Base-by-base conservation (phyloP, 2,113 vertebrate species). In the Hipposideros armiger region DNA sequence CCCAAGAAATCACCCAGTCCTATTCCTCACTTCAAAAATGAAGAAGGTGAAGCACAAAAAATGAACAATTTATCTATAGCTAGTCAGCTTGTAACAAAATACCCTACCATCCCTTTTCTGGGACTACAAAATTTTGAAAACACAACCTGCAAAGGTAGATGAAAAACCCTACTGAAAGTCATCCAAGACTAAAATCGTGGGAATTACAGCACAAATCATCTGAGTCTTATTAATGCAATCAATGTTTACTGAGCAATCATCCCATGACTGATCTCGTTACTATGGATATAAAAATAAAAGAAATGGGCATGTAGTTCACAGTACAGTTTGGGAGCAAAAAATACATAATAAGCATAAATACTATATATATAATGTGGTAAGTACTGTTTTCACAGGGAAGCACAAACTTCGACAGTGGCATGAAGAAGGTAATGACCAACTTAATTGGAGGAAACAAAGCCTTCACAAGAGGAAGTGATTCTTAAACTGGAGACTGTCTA, bases 81-180 rank as follows among this genome's bases (percentile, higher is more conserved):
- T 60, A 92, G 50, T 76, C 64, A 66, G 69, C 52, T 83, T 74
- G 86, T 74, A 76, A 80, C 10, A 93, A 94, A 89, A 90, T 42
- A 58, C 22, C 26, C 15, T 69, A 50, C 4, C 7, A 54, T 6
- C 56, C 14, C 67, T 70, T 95, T 84, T 76, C n/a, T 52, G 80
- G 9, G 95, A 83, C 56, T 69, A 83, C 15, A 74, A 96, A 86
- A 77, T 32, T 73, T 90, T 82, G 32, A 93, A 94, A 83, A 40
- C 32, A 67, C 47, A 73, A 87, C 14, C 15, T 93, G 11, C 45
- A 88, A 88, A 95, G 28, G 28, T 47, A 89, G 47, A 74, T 54
- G n/a, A 88, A 90, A 97, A 95, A 47, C 26, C n/a, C 60, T 67
- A 66, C 8, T 67, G 11, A 52, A 91, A 56, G 5, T 86, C 36